phyloP scores from a whole-genome alignment of 2,888 invertebrate genomes.

The Sarcophaga rosellei region DNA sequence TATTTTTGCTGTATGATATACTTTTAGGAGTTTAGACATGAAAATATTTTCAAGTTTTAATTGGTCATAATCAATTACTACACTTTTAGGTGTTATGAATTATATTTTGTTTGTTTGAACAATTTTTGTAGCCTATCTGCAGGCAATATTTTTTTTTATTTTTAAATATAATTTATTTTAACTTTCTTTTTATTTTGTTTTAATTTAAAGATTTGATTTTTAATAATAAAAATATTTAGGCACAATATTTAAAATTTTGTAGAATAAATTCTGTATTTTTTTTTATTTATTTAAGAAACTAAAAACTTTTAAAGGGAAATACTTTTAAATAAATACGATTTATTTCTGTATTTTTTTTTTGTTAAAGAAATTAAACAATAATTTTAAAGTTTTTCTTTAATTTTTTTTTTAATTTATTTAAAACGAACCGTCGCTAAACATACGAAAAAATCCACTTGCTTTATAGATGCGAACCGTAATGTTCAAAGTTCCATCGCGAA shows the following conservation, averaged over 20 bases:
- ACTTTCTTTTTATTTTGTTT: background rate
- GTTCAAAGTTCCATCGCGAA: conserved; percentile 81
- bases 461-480: conserved; percentile 75
- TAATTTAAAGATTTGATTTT: conserved; percentile 15
- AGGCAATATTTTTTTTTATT: background rate
- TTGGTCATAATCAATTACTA: too few species aligned
- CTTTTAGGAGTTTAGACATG: background rate
- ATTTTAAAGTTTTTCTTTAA: conserved; percentile 6
- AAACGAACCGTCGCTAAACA: conserved; percentile 44
- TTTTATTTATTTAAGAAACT: conserved; percentile 25
- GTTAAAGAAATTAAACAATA: conserved; percentile 4
- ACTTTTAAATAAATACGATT: conserved; percentile 1
- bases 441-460: conserved; percentile 10
- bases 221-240: conserved; percentile 44
- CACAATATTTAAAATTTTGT: conserved; percentile 51
- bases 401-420: conserved; percentile 19
- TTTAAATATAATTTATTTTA: background rate
- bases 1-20: background rate
- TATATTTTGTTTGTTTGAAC: background rate
- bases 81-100: background rate
- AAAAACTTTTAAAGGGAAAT: background rate
- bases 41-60: background rate
- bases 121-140: background rate
- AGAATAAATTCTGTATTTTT: conserved; percentile 59
- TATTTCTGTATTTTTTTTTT: conserved; percentile 7